Percentiles rank a stretch among this genome's conserved stretches.
These are phyloP conservation scores for Ursus arctos DNA, from an alignment of 2,113 vertebrate species.

Conservation along the genomic window DNA sequence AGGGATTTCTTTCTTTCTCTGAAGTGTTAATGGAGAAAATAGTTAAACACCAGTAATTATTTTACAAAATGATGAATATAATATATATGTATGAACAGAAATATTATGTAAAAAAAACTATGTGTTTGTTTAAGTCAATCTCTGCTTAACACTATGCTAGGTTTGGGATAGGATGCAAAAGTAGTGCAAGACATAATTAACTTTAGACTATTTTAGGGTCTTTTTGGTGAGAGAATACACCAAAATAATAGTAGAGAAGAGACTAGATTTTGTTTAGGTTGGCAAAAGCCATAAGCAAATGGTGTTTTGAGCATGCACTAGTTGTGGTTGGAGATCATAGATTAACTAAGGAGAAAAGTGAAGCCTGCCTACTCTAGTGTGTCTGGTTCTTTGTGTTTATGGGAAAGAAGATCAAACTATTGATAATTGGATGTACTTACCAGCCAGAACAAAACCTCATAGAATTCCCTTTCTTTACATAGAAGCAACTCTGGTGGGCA, in stretches of 20 bases:
- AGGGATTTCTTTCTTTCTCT: neutral
- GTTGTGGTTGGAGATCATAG: neutral
- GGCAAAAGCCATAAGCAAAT: neutral
- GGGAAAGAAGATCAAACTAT: neutral
- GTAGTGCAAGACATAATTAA: neutral
- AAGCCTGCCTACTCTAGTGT: neutral
- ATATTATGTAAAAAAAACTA: neutral
- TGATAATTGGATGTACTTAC: neutral
- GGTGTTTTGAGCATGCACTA: neutral
- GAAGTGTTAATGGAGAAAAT: neutral
- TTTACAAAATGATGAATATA: neutral
- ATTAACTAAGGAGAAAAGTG: neutral
- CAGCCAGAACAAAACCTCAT: neutral
- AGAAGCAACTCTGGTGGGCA: neutral
- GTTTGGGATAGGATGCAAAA: neutral
- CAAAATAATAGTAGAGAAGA: neutral
- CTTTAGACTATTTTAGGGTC: neutral
- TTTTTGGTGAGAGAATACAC: neutral
- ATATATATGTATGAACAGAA: neutral
- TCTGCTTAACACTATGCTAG: neutral
- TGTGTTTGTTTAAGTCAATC: neutral
- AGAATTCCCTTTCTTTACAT: neutral
- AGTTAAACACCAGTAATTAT: neutral
- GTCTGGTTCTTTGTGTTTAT: neutral
- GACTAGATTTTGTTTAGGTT: neutral